Conservation (phyloP, 2,888 invertebrate species). For the Patella depressa region DNA sequence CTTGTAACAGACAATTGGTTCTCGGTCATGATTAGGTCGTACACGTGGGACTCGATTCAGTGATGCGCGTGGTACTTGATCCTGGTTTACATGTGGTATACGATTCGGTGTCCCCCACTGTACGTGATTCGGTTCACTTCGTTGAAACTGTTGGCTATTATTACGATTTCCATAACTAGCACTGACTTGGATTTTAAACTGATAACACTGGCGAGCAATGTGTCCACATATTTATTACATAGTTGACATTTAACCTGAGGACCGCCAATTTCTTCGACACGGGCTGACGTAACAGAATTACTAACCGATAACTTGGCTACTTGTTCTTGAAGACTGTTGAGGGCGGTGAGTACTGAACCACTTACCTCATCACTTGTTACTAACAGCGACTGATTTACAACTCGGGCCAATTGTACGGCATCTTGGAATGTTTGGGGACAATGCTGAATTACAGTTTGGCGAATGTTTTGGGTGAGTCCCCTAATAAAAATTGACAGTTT, state of each 20-base stretch:
- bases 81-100: too few species aligned
- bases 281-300: too few species aligned
- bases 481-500: not conserved
- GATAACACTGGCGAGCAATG: not conserved
- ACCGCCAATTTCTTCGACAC: too few species aligned
- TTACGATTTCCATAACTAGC: not conserved
- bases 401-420: not conserved
- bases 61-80: too few species aligned
- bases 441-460: slow-evolving; percentile 9
- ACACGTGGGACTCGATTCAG: too few species aligned
- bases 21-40: not conserved
- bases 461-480: not conserved
- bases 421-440: not conserved
- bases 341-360: too few species aligned
- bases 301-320: not conserved
- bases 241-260: not conserved
- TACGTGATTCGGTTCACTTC: too few species aligned
- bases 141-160: too few species aligned
- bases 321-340: not conserved
- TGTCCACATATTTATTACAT: not conserved
- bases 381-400: not conserved
- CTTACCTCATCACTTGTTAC: not conserved
- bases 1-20: not conserved
- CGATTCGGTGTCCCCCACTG: too few species aligned
- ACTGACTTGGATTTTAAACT: not conserved